These are phyloP conservation scores for Zoanthus sociatus DNA, from an alignment of 92 coral and sea anemone species.

Conservation along the genomic window DNA sequence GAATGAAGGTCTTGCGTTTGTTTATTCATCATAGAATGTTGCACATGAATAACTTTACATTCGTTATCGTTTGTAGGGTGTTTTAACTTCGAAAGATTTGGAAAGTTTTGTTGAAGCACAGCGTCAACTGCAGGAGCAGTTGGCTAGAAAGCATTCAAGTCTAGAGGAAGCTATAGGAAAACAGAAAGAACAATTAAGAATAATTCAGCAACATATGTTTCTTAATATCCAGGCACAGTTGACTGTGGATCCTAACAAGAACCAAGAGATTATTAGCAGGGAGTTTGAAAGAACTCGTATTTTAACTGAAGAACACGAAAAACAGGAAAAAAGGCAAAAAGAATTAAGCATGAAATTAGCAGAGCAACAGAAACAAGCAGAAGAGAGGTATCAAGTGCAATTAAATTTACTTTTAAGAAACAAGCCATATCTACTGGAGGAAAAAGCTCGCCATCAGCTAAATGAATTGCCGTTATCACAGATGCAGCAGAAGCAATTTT, in stretches of 20 bases:
- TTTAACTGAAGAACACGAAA: conserved; percentile 75
- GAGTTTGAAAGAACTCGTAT: conserved; percentile 68
- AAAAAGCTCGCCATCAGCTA: not conserved
- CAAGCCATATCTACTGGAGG: conserved; percentile 14
- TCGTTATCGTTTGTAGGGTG: conserved; percentile 53
- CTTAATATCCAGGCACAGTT: conserved; percentile 93
- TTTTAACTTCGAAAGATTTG: conserved; percentile 72
- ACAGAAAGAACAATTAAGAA: conserved; percentile 83
- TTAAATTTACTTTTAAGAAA: conserved; percentile 54
- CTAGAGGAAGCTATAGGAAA: conserved; percentile 77
- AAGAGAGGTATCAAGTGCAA: conserved; percentile 68
- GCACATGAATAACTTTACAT: not conserved
- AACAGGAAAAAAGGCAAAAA: conserved; percentile 68
- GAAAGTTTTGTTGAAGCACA: conserved; percentile 87
- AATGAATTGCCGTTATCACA: not conserved
- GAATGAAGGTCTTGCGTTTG: not conserved
- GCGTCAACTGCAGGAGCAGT: conserved; percentile 84
- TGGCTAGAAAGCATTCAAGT: conserved; percentile 76
- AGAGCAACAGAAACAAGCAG: conserved; percentile 63
- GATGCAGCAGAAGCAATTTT: not conserved
- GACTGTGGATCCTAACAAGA: conserved; percentile 74
- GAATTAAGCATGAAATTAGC: conserved; percentile 64
- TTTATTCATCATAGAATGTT: not conserved
- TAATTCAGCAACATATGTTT: conserved; percentile 91
- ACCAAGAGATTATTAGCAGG: conserved; percentile 70